Percentiles rank a stretch among this genome's conserved stretches.
Conservation (phyloP, 2,797 vertebrate genomes). For the Protonibea diacanthus region DNA sequence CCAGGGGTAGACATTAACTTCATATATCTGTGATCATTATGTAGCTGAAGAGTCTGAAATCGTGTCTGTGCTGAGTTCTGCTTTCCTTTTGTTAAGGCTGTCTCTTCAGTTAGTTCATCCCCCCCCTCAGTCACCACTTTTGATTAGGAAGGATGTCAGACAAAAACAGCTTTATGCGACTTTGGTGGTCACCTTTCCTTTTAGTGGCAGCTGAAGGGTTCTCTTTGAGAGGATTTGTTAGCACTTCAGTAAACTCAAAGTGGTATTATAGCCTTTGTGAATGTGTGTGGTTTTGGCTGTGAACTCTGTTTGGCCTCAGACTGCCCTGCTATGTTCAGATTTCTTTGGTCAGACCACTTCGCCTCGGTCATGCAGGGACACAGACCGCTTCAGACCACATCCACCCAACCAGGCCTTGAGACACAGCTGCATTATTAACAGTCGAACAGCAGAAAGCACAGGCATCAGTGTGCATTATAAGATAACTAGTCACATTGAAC, state of each 20-base stretch:
- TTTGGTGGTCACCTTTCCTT: constrained; percentile 41
- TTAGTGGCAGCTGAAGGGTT: constrained; percentile 34
- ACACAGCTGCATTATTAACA: constrained; percentile 1
- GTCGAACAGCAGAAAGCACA: constrained; percentile 8
- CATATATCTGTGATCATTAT: neutral
- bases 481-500: neutral
- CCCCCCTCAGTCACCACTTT: neutral
- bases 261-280: constrained; percentile 52
- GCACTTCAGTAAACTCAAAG: constrained; percentile 41
- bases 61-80: neutral
- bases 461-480: neutral
- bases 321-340: constrained; percentile 1
- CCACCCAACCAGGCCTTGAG: neutral
- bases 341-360: constrained; percentile 31
- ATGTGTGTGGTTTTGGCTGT: constrained; percentile 41
- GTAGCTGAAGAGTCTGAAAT: neutral
- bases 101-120: neutral
- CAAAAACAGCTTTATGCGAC: constrained; percentile 22
- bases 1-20: too few relatives aligned
- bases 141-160: constrained; percentile 6
- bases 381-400: constrained; percentile 7
- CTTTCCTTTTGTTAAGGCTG: neutral
- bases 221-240: constrained; percentile 39
- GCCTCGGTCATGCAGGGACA: neutral
- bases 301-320: constrained; percentile 31